Evolutionary conservation across 2,797 vertebrate species (phyloP).

Genomic region (Acropternis orthonyx): DNA sequence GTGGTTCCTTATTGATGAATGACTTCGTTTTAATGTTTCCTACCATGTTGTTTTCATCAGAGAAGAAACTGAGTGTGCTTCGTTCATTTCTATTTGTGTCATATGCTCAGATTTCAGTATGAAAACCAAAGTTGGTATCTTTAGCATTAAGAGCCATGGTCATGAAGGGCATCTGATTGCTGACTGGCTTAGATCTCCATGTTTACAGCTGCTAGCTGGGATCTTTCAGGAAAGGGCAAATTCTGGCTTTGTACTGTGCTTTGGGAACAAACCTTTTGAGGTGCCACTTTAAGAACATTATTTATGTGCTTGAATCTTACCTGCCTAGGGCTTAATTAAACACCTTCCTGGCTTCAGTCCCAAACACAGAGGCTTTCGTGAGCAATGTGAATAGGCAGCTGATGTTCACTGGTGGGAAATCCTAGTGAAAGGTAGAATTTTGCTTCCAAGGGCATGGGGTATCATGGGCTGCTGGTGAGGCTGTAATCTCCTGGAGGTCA

Average conservation of each 20-base stretch:
- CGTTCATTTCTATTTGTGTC: neutral
- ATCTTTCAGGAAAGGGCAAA: neutral
- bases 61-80: neutral
- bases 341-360: neutral
- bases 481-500: neutral
- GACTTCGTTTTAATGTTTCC: neutral
- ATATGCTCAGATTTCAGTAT: neutral
- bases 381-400: neutral
- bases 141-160: neutral
- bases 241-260: neutral
- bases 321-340: neutral
- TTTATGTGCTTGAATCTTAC: neutral
- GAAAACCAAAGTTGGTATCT: neutral
- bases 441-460: neutral
- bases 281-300: neutral
- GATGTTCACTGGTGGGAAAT: neutral
- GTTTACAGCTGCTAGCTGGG: neutral
- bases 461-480: fast-evolving
- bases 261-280: neutral
- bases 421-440: neutral
- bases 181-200: neutral
- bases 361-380: neutral
- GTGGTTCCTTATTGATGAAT: neutral
- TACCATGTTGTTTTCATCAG: neutral
- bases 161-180: neutral